Evolutionary conservation across 2,113 vertebrate genomes (phyloP).

Genomic region (Cyrtonyx montezumae): DNA sequence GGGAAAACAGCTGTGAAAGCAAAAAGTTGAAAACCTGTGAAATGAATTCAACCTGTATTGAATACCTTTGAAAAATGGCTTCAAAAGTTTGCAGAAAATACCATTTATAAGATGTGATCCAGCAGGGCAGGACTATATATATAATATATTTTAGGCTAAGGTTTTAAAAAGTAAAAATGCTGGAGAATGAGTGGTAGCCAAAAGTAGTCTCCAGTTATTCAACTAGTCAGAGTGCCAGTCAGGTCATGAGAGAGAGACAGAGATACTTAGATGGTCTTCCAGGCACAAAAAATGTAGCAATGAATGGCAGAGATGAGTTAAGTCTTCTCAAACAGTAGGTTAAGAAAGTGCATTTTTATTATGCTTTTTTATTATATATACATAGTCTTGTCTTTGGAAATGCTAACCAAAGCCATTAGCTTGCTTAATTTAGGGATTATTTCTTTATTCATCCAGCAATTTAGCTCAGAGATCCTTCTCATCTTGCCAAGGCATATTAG

Average conservation of each 20-base stretch:
- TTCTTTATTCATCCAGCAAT: background rate
- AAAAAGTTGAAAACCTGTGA: too few species aligned
- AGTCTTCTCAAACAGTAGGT: background rate
- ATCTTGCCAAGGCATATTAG: background rate
- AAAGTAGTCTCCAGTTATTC: background rate
- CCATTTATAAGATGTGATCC: accelerated
- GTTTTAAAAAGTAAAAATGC: background rate
- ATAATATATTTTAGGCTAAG: background rate
- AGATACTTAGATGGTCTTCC: background rate
- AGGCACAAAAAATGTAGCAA: background rate
- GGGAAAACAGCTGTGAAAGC: background rate
- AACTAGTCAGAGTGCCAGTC: background rate
- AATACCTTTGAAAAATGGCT: background rate
- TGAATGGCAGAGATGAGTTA: background rate
- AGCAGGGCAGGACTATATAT: background rate
- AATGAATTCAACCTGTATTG: too few species aligned
- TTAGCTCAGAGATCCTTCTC: background rate
- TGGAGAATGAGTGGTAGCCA: background rate
- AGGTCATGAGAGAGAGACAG: too few species aligned
- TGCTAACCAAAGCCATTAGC: background rate
- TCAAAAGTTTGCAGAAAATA: background rate
- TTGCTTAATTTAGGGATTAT: background rate
- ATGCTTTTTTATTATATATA: background rate
- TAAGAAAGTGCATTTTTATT: background rate
- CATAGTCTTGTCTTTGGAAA: background rate